Evolutionary conservation across 2,888 invertebrate species (phyloP), one percentile per base, ranked within the genome.

Genomic region (Pseudoips prasinana): DNA sequence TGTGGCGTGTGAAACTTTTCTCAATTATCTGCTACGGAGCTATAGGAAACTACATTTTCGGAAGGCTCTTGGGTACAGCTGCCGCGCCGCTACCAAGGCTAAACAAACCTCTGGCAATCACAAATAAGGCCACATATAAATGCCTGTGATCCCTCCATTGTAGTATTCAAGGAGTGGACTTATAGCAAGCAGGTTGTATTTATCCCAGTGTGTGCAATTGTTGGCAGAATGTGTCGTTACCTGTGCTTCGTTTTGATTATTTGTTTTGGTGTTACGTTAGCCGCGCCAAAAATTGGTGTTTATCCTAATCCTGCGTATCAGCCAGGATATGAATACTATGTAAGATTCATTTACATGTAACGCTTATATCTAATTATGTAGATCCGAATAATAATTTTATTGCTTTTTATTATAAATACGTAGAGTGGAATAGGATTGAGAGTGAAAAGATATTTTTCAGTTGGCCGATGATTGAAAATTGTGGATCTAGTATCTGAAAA

Each of bases 301-400:
- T 24, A 61, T 22, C 75, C 64, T 8, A 59, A 63, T 43, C 88
- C 87, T 40, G 81, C 75, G 54, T 90, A 87, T 47, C 86, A 86
- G 27, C 72, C 73, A 10, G 76, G 71, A 56, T 76, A 91, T 42
- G 91, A 91, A 70, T 92, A 92, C 74, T 91, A 91, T 75, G 92
- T 92, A 84, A 91, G 92, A n/a, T n/a, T n/a, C n/a, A n/a, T n/a
- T n/a, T n/a, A n/a, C n/a, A n/a, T n/a, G n/a, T n/a, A n/a, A n/a
- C n/a, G n/a, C n/a, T n/a, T n/a, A n/a, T n/a, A n/a, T n/a, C n/a
- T n/a, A n/a, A n/a, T n/a, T n/a, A n/a, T n/a, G n/a, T n/a, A n/a
- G n/a, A n/a, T n/a, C n/a, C n/a, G n/a, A n/a, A n/a, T n/a, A n/a
- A n/a, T n/a, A n/a, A n/a, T n/a, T n/a, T n/a, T n/a, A n/a, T n/a